Base-by-base conservation (phyloP, 2,888 invertebrate genomes). In the Apamea sordens region DNA sequence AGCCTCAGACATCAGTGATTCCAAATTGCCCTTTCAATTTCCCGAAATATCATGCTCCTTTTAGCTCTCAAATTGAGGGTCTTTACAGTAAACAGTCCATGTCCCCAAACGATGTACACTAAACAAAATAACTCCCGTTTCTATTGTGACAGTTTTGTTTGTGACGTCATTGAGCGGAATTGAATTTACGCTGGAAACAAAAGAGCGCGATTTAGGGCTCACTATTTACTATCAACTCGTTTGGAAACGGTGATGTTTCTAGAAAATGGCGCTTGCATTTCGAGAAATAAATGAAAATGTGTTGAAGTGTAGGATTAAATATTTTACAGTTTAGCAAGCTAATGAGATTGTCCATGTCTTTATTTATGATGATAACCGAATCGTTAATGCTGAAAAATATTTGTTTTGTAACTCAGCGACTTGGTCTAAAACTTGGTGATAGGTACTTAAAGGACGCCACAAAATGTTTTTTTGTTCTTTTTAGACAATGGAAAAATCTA, bases 121-220 rank as follows among this genome's bases (percentile, higher is more conserved):
- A 73, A 68, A 61, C 79, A 73, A 72, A 86, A 88, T 84, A 79
- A 73, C 70, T 67, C 73, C 61, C 36, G 72, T 76, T 82, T 76
- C 77, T 76, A 77, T 70, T 71, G 72, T 83, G 76, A 77, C 79
- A 75, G 71, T 84, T 86, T 80, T 79, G 74, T 85, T 79, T 78
- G 84, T 83, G 69, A 87, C 85, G 86, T 83, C 86, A 90, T 87
- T 77, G 70, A 74, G 73, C 59, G 79, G 76, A 86, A 91, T 90
- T 86, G 86, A 86, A 86, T 91, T 90, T 86, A 73, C 80, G 75
- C 78, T 72, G 18, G 73, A 84, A 84, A 88, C 86, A 89, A 90
- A 84, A 87, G 85, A 81, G 74, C 72, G 77, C 67, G 83, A 84
- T 84, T 84, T 83, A 88, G 80, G 80, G 79, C 69, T 77, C 71